Conservation (phyloP, 1,140 invertebrate genomes). For the Berghia stephanieae region DNA sequence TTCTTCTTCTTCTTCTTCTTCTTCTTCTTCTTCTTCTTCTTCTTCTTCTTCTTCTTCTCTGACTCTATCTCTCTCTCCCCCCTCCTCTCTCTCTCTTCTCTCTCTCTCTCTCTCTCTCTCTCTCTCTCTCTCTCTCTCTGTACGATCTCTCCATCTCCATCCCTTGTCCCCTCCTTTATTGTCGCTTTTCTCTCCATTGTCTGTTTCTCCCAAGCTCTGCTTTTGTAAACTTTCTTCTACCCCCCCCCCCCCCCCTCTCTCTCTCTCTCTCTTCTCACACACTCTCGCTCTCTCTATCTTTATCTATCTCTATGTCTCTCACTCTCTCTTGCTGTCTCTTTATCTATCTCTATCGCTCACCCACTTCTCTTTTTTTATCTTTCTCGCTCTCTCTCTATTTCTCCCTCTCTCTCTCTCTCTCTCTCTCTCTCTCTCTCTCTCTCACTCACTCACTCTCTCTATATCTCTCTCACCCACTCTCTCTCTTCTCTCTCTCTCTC, state of each 20-base stretch:
- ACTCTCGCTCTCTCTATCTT: conserved; percentile 18
- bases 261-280: background rate
- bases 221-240: background rate
- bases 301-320: background rate
- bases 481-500: no score
- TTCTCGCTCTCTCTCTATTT: background rate
- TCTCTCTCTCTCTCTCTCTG: background rate
- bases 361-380: background rate
- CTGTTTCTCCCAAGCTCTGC: background rate
- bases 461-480: no score
- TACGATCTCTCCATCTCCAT: background rate
- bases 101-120: conserved; percentile 9
- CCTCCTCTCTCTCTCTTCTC: background rate
- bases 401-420: background rate
- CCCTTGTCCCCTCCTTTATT: background rate
- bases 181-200: background rate
- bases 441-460: no score
- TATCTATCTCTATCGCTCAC: background rate
- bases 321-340: background rate
- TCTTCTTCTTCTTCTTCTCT: background rate
- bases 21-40: conserved; percentile 1
- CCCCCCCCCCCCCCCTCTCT: background rate
- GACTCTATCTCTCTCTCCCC: background rate
- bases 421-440: background rate
- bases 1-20: conserved; percentile 5